phyloP scores from a whole-genome alignment of 2,797 vertebrate genomes.

The Parotocinclus haroldoi region DNA sequence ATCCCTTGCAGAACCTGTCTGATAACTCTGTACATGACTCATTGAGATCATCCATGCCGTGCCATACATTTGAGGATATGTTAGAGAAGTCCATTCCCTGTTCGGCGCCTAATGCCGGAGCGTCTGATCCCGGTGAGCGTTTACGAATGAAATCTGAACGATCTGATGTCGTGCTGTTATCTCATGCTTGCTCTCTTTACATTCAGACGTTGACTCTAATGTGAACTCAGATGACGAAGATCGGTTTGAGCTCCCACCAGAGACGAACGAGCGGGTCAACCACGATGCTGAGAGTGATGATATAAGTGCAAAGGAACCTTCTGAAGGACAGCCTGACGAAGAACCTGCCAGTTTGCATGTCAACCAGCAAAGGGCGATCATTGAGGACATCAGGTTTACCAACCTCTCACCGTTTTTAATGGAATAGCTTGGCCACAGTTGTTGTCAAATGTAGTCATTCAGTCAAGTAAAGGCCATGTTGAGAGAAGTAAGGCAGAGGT shows the following conservation, averaged over 20 bases:
- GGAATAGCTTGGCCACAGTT: too few species aligned
- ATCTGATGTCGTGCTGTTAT: not conserved
- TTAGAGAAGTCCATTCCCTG: conserved; percentile 47
- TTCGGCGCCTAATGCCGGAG: too few species aligned
- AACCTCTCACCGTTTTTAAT: too few species aligned
- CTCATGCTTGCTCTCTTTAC: not conserved
- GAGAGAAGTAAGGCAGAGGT: too few species aligned
- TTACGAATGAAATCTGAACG: too few species aligned
- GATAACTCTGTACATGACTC: conserved; percentile 59
- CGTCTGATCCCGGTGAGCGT: conserved; percentile 56
- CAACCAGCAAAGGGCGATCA: conserved; percentile 54
- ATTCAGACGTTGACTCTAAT: conserved; percentile 14
- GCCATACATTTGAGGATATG: conserved; percentile 58
- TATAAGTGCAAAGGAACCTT: conserved; percentile 16
- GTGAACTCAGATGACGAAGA: conserved; percentile 58
- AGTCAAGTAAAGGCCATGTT: too few species aligned
- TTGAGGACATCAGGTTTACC: conserved; percentile 74
- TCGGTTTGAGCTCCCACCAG: conserved; percentile 60
- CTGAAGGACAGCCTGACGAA: conserved; percentile 39
- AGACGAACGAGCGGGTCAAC: conserved; percentile 41
- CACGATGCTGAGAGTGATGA: conserved; percentile 45
- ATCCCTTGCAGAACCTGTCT: conserved; percentile 50
- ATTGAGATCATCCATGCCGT: conserved; percentile 55
- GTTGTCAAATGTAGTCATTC: too few species aligned
- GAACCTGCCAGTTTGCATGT: conserved; percentile 10